Evolutionary conservation across 2,113 vertebrate species (phyloP).

Genomic region (Hypomesus transpacificus): DNA sequence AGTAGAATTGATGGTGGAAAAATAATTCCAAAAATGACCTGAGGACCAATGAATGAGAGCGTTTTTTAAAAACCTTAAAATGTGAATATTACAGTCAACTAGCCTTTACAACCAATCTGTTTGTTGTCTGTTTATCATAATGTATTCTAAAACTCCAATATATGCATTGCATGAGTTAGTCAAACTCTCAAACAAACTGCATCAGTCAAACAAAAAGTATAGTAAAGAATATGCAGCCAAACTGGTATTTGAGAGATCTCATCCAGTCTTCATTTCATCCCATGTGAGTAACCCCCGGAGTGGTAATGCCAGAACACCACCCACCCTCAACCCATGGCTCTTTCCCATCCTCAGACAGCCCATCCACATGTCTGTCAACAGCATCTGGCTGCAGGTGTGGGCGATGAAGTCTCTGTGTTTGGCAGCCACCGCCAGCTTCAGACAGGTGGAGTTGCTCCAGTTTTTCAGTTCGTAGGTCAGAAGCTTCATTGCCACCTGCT

Average conservation of each 20-base stretch:
- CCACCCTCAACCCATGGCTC: slow-evolving; percentile 83
- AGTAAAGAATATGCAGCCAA: no score
- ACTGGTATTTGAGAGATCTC: no score
- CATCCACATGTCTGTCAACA: slow-evolving; percentile 92
- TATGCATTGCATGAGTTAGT: no score
- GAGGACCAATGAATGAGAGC: background rate
- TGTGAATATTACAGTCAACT: no score
- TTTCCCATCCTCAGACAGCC: slow-evolving; percentile 83
- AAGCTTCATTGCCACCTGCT: slow-evolving; percentile 88
- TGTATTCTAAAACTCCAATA: no score
- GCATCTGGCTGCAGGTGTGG: slow-evolving; percentile 90
- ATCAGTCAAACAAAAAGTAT: no score
- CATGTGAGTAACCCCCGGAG: no score
- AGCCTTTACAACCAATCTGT: no score
- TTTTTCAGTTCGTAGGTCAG: slow-evolving; percentile 86
- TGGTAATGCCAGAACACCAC: background rate
- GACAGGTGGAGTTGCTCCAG: slow-evolving; percentile 88
- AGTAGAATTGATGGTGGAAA: slow-evolving; percentile 91
- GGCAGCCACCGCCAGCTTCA: slow-evolving; percentile 85
- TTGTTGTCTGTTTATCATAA: no score
- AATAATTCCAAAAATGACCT: slow-evolving; percentile 94
- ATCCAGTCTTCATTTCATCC: no score
- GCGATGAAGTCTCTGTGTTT: slow-evolving; percentile 90
- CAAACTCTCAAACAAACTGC: no score
- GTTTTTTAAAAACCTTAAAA: no score